Evolutionary conservation across 2,113 vertebrate species (phyloP).

Genomic region (Lepus europaeus): DNA sequence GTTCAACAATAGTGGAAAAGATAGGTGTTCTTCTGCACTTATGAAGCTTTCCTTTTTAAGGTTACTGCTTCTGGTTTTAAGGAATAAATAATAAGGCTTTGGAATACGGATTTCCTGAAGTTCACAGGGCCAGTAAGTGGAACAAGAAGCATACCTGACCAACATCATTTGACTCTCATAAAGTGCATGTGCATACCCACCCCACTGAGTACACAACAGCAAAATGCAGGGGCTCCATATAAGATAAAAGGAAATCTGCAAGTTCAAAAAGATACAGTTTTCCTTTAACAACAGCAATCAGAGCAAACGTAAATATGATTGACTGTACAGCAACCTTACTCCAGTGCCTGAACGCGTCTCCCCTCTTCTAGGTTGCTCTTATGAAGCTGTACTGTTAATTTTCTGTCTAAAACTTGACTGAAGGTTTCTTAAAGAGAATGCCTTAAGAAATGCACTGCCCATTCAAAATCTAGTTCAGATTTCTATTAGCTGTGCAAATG

Average conservation of each 20-base stretch:
- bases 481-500: not conserved
- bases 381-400: not conserved
- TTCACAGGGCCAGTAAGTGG: not conserved
- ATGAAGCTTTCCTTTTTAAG: not conserved
- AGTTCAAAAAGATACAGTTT: not conserved
- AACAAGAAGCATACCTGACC: not conserved
- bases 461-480: not conserved
- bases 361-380: not conserved
- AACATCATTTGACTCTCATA: not conserved
- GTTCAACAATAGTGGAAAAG: not conserved
- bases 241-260: not conserved
- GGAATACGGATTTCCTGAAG: not conserved
- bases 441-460: not conserved
- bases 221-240: not conserved
- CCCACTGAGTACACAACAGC: not conserved
- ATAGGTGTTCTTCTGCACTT: not conserved
- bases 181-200: not conserved
- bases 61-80: not conserved
- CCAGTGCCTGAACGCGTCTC: not conserved
- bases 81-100: not conserved
- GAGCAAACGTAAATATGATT: not conserved
- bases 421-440: not conserved
- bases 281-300: not conserved
- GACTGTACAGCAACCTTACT: not conserved
- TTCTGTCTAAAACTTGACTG: too few species aligned